Conservation (phyloP, 2,888 invertebrate genomes). For the Penaeus monodon region DNA sequence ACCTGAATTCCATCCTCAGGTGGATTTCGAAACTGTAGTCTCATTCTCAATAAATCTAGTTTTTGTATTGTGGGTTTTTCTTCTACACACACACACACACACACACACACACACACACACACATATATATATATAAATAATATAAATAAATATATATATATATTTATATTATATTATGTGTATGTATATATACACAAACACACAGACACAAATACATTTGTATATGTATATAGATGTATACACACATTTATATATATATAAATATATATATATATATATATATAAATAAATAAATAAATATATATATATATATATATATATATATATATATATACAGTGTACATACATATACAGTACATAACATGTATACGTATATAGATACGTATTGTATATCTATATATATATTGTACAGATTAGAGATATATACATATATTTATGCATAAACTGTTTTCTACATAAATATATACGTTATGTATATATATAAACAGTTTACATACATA, state of each 20-base stretch:
- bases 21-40: too few relatives aligned
- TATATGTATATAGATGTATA: neutral
- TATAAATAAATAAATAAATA: neutral
- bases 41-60: too few relatives aligned
- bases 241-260: conserved; percentile 8
- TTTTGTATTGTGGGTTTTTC: too few relatives aligned
- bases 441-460: neutral
- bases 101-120: neutral
- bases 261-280: conserved; percentile 15
- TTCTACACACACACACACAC: neutral
- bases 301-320: neutral
- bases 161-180: neutral
- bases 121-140: neutral
- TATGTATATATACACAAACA: neutral
- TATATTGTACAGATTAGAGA: too few relatives aligned
- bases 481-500: neutral
- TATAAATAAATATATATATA: neutral
- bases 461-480: neutral
- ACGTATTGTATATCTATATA: too few relatives aligned
- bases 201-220: neutral
- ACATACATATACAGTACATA: too few relatives aligned
- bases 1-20: too few relatives aligned
- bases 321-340: too few relatives aligned
- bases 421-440: neutral
- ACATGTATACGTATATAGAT: neutral